Base-by-base conservation (phyloP, 2,888 invertebrate species). In the Hyppa rectilinea region DNA sequence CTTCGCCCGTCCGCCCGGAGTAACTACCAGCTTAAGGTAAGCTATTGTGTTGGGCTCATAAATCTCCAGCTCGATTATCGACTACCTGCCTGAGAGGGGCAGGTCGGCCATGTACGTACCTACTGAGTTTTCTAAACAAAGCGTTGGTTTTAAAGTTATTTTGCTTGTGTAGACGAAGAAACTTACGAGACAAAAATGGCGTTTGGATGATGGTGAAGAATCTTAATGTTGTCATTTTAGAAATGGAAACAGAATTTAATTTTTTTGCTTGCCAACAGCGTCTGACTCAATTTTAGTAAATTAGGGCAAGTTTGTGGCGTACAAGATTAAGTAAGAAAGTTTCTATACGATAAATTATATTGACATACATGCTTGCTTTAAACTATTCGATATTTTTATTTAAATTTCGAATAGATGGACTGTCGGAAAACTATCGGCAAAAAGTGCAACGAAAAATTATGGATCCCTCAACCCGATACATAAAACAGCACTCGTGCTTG, bases 21-120 rank as follows among this genome's bases (percentile, higher is more conserved):
- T 60, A 68, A 75, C 68, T 67, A 36, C 47, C 17, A 62, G 68
- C 53, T 80, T 75, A 75, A 59, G 55, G 31, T 36, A 64, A 80
- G 60, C 75, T 66, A 67, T 50, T 52, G 60, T 56, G 75, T 43
- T 23, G 43, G 55, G 63, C 40, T 61, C 76, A 80, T 78, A 80
- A 78, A 78, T 80, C 76, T 78, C 56, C 17, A 43, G 81, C 69
- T 68, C 68, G 69, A 68, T 81, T 81, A 78, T 78, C 76, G 77
- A 78, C 81, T 64, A 78, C 62, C 78, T 78, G 78, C 81, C 81
- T 43, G 12, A 31, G 47, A 43, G 14, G 38, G n/a, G 31, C 56
- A 40, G 50, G 17, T 20, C 34, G 14, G 29, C 26, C 36, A 58
- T 58, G 20, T 65, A 17, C 6, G 36, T 38, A 45, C 6, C 31